Evolutionary conservation across 2,113 vertebrate genomes (phyloP).

Genomic region (Paraplagusia blochii): DNA sequence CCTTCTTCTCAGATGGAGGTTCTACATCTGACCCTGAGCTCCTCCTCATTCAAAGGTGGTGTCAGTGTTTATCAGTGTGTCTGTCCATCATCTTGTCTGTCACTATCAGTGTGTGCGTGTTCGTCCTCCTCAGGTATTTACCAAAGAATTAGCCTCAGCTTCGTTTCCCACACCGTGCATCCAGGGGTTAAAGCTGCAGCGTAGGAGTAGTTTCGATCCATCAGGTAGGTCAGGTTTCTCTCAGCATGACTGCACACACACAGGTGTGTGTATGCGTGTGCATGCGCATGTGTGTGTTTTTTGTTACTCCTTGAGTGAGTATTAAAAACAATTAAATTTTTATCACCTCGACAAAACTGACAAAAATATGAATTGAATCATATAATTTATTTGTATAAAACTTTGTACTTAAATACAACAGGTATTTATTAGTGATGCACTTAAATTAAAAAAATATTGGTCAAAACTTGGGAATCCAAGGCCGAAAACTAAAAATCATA

Average conservation of each 20-base stretch:
- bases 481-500: too few relatives aligned
- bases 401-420: too few relatives aligned
- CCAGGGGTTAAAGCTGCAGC: constrained; percentile 71
- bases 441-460: too few relatives aligned
- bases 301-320: constrained; percentile 19
- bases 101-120: constrained; percentile 3
- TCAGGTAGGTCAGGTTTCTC: constrained; percentile 84
- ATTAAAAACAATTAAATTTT: constrained; percentile 57
- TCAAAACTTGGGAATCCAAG: too few relatives aligned
- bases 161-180: constrained; percentile 76
- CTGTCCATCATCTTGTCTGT: constrained; percentile 35
- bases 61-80: constrained; percentile 27
- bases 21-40: constrained; percentile 3
- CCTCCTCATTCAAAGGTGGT: constrained; percentile 13
- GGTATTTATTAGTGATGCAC: too few relatives aligned
- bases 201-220: constrained; percentile 84
- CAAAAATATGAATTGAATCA: constrained; percentile 42
- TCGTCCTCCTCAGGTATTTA: constrained; percentile 57
- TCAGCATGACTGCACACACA: constrained; percentile 76
- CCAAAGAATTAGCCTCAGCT: constrained; percentile 63
- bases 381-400: too few relatives aligned
- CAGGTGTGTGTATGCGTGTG: constrained; percentile 30
- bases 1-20: constrained; percentile 22
- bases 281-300: constrained; percentile 56
- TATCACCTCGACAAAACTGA: constrained; percentile 48